Evolutionary conservation across 2,888 invertebrate species (phyloP), one percentile per base, ranked within the genome.

Genomic region (Limnephilus auricula): DNA sequence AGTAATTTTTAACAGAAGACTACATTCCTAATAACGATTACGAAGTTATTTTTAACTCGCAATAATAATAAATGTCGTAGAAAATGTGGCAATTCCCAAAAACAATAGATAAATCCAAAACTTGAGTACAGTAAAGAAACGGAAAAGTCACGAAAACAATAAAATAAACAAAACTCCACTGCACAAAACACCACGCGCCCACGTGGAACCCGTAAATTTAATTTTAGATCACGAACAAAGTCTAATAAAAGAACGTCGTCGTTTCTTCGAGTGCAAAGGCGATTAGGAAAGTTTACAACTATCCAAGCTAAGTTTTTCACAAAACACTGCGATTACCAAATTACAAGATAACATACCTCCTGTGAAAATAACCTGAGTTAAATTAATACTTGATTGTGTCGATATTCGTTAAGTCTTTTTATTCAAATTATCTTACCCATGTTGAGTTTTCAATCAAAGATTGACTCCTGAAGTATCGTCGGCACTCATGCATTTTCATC

Each of bases 361-460:
- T n/a, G 34, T 18, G 10, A 31, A 82, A 82, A 82, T 31, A 82
- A 18, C 6, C 65, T 6, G 5, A 65, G 18, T 65, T 25, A n/a
- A n/a, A n/a, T n/a, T n/a, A n/a, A 25, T 25, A 65, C 18, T 6
- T 50, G 4, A 25, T 18, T 25, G 0, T n/a, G 25, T 65, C 65
- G 65, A 32, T 31, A 15, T 80, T 32, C 9, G 12, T 32, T 32
- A 25, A 32, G 31, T 5, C 5, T 6, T 30, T 32, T 32, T 2
- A 10, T 18, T 82, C 15, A 32, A 6, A 40, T 30, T 40, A 45
- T 37, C 65, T 87, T 65, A 90, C 90, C 90, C 90, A 90, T 65
- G 90, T 90, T 2, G 90, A 90, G 40, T 90, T 90, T 50, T 90
- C 90, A 82, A 86, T 82, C 88, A 90, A 40, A 30, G 90, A 90